Base-by-base conservation (phyloP, 2,113 vertebrate species). In the Chaetodon trifascialis region DNA sequence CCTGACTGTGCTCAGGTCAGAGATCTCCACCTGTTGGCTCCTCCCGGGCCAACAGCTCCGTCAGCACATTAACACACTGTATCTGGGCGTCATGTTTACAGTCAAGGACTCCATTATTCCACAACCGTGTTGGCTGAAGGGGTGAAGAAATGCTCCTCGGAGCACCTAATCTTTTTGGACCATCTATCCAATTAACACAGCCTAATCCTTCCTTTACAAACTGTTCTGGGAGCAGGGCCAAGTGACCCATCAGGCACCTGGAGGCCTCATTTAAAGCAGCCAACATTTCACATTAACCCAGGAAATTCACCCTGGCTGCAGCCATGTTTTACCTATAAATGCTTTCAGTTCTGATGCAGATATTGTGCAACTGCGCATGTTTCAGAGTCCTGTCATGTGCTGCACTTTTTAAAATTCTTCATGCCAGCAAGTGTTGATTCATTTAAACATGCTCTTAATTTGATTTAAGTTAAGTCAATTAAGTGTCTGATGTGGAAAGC, bases 121-220 rank as follows among this genome's bases (percentile, higher is more conserved):
- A 38, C 14, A 34, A 17, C 62, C 10, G 42, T 38, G 73, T 79
- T 19, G 0, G 60, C 38, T 70, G 51, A 79, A 54, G 51, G 52
- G 64, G 73, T 49, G 63, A 85, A 72, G 75, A 86, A 83, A 89
- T 49, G 71, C 72, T 73, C 56, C 42, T 69, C 16, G 25, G 59
- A 30, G 51, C 75, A 70, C 76, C 54, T 91, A 88, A 93, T 93
- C 91, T 87, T 91, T 92, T 88, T 70, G 73, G 72, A 90, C 82
- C 69, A 78, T 92, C 86, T 72, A 91, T 91, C 91, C 89, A 93
- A 93, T 93, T 90, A 93, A 89, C 72, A 58, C 84, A 56, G 80
- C 60, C 86, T 91, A 93, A 93, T 93, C 90, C 87, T 65, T 87
- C 84, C 86, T 86, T 91, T 84, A 73, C 85, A 89, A 87, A 94